phyloP scores from a whole-genome alignment of 37 sponge, comb jelly and placozoan genomes.

The Bolinopsis microptera region DNA sequence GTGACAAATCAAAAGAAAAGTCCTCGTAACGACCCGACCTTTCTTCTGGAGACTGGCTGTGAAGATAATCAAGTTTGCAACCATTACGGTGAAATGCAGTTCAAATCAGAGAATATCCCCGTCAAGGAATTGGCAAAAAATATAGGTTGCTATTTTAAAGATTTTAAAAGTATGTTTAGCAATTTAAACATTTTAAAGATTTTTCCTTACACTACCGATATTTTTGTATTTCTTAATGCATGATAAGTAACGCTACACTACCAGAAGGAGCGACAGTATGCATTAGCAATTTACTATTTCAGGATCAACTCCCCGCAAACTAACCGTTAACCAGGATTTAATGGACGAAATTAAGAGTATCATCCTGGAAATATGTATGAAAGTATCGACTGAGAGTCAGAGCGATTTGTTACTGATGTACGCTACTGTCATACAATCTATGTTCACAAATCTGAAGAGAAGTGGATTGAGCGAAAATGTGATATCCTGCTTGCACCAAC shows the following conservation, averaged over 20 bases:
- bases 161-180: too few species aligned
- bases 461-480: neutral
- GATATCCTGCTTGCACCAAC: neutral
- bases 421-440: conserved; percentile 20
- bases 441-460: neutral
- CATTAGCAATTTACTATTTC: neutral
- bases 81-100: neutral
- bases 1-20: neutral
- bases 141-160: too few species aligned
- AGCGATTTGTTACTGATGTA: neutral
- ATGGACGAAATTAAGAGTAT: neutral
- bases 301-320: neutral
- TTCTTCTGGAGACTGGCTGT: neutral
- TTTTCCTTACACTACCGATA: too few species aligned
- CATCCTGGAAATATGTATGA: neutral
- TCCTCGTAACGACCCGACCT: neutral
- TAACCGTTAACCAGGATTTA: neutral
- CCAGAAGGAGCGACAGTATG: too few species aligned
- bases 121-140: too few species aligned
- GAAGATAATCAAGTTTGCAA: neutral
- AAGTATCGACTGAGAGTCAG: neutral
- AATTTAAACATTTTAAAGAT: too few species aligned
- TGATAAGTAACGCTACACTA: too few species aligned
- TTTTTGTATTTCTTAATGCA: too few species aligned
- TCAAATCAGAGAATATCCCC: neutral